Base-by-base conservation (phyloP, 2,888 invertebrate species). In the Mesorhabditis belari region DNA sequence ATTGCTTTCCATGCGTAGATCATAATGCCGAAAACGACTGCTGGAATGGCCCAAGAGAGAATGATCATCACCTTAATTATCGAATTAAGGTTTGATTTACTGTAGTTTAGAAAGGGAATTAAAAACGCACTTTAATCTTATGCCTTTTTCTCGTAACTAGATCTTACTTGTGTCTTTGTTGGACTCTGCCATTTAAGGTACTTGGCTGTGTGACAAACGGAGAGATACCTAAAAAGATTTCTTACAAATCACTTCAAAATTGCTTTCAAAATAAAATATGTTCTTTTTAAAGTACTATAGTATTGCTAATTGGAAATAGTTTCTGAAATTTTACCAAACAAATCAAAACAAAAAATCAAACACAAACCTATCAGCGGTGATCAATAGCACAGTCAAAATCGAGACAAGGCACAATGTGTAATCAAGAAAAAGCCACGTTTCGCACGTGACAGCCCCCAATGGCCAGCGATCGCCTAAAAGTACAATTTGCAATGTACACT, bases 151-250 rank as follows among this genome's bases (percentile, higher is more conserved):
- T 3, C 17, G 49, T 54, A n/a, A n/a, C n/a, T n/a, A n/a, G n/a
- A n/a, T n/a, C n/a, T n/a, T 35, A 35, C 44, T 65, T 69, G 69
- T 4, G 74, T 94, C 74, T 90, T 87, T 67, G 88, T 88, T 80
- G 93, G 91, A 4, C 95, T 74, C 60, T 80, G 80, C 81, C 81
- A 81, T 62, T 77, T 77, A 5, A 81, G 62, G 60, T 81, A 81
- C 58, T 71, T 71, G 25, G 81, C 80, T 9, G 81, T 76, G 55
- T 81, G 74, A 44, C 77, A 77, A 6, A 81, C 81, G 59, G 71
- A 74, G 60, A 63, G 55, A 27, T 17, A 25, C 26, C 55, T 54
- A 2, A 17, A 54, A 19, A 51, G 12, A 17, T 24, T 23, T 23
- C 5, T 23, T 25, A 25, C 55, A 6, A 26, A 12, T 25, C 21